These are phyloP conservation scores for Zoanthus sociatus DNA, from an alignment of 92 coral and sea anemone genomes.

Conservation along the genomic window DNA sequence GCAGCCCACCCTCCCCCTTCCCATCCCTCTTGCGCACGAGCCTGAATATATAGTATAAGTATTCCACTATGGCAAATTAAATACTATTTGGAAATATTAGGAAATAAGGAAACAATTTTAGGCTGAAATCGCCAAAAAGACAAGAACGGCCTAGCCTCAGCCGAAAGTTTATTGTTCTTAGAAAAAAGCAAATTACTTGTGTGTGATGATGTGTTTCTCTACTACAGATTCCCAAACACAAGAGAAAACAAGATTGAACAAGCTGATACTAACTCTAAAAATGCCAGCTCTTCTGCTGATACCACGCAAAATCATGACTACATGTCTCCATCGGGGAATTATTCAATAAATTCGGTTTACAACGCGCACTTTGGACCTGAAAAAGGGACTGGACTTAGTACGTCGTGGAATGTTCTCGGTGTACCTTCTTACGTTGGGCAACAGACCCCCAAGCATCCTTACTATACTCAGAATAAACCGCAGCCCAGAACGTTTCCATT, in stretches of 20 bases:
- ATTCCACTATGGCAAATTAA: too few species aligned
- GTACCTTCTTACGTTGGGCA: conserved; percentile 64
- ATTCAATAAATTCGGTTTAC: conserved; percentile 73
- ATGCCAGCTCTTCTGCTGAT: not conserved
- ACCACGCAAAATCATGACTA: conserved; percentile 55
- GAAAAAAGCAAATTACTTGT: not conserved
- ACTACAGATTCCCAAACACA: conserved; percentile 5
- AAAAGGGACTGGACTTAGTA: conserved; percentile 65
- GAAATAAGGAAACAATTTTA: too few species aligned
- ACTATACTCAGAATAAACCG: conserved; percentile 25
- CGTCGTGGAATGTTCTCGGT: conserved; percentile 95
- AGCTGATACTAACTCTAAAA: not conserved
- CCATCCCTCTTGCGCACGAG: too few species aligned
- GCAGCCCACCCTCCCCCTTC: too few species aligned
- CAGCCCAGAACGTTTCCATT: conserved; percentile 54
- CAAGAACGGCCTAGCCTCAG: too few species aligned
- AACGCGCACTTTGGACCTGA: conserved; percentile 59
- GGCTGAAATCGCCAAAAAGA: too few species aligned
- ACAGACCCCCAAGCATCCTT: conserved; percentile 24
- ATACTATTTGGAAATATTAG: too few species aligned
- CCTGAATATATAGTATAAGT: too few species aligned
- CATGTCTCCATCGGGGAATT: conserved; percentile 75
- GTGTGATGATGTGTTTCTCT: not conserved
- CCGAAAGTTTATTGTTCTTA: too few species aligned
- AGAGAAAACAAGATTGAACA: not conserved